phyloP scores from a whole-genome alignment of 2,888 invertebrate genomes.

The Pristionchus exspectatus region DNA sequence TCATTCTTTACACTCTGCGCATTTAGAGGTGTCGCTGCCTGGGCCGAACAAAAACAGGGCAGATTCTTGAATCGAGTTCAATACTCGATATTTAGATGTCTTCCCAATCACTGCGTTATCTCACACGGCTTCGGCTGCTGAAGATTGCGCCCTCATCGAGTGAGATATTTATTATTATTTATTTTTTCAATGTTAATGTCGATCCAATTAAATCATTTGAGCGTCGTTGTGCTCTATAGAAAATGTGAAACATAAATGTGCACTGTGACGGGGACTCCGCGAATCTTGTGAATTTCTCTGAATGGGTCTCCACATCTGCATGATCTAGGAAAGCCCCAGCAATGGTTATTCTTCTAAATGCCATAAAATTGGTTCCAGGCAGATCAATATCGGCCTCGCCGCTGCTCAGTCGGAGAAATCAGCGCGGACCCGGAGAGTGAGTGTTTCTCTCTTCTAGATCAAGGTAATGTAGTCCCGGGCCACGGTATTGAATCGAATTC shows the following conservation, averaged over 20 bases:
- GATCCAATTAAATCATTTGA: no score
- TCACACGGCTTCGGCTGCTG: slow-evolving; percentile 12
- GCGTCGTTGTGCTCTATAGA: no score
- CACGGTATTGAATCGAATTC: no score
- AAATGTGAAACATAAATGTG: no score
- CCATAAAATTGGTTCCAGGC: background rate
- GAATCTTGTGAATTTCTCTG: background rate
- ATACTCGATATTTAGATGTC: slow-evolving; percentile 25
- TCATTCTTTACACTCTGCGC: no score
- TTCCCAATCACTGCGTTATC: slow-evolving; percentile 10
- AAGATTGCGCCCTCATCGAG: slow-evolving; percentile 12
- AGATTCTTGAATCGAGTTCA: no score
- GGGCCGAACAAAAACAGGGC: no score
- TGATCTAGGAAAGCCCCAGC: no score
- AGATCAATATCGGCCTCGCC: slow-evolving; percentile 16
- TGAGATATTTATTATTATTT: background rate
- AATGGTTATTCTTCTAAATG: background rate
- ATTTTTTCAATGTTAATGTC: no score
- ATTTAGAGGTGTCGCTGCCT: no score
- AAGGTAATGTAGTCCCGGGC: no score
- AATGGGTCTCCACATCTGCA: background rate
- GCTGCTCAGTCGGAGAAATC: background rate
- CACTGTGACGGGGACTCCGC: no score
- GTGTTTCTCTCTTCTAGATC: background rate
- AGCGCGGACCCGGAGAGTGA: slow-evolving; percentile 25